Evolutionary conservation across 2,113 vertebrate species (phyloP).

Genomic region (Oreochromis tanganicae): DNA sequence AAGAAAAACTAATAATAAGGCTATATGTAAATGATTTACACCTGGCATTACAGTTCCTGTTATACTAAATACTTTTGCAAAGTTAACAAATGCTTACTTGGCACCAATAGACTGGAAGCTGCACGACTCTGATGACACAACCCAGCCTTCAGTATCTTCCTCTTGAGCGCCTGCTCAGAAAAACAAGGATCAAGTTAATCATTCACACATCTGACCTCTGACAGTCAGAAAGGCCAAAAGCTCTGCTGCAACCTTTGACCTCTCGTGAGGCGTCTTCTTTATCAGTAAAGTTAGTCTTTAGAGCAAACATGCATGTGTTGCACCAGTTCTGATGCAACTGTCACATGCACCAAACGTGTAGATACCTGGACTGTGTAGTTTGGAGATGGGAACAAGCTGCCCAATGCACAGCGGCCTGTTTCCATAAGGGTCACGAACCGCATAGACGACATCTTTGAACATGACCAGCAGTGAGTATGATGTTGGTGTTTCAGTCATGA

Average conservation of each 20-base stretch:
- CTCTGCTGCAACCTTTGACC: not conserved
- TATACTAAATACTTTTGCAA: not conserved
- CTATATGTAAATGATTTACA: not conserved
- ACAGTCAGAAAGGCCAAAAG: not conserved
- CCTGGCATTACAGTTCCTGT: not conserved
- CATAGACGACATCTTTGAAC: constrained; percentile 93
- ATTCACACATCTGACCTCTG: not conserved
- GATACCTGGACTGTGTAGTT: constrained; percentile 73
- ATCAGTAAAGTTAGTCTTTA: not conserved
- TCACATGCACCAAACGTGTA: not conserved
- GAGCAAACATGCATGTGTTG: not conserved
- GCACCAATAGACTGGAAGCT: constrained; percentile 98
- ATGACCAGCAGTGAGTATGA: constrained; percentile 92
- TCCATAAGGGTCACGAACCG: constrained; percentile 92
- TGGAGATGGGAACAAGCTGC: constrained; percentile 84
- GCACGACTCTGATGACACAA: constrained; percentile 96
- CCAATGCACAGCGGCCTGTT: constrained; percentile 93
- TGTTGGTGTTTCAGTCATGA: constrained; percentile 93
- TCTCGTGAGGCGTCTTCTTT: not conserved
- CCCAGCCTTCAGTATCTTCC: constrained; percentile 92
- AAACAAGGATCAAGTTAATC: not conserved
- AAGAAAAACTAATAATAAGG: not conserved
- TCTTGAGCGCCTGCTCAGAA: constrained; percentile 64
- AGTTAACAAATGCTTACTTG: constrained; percentile 70
- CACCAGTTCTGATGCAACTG: not conserved